phyloP scores from a whole-genome alignment of 2,797 vertebrate genomes.

The Cossypha heuglini region DNA sequence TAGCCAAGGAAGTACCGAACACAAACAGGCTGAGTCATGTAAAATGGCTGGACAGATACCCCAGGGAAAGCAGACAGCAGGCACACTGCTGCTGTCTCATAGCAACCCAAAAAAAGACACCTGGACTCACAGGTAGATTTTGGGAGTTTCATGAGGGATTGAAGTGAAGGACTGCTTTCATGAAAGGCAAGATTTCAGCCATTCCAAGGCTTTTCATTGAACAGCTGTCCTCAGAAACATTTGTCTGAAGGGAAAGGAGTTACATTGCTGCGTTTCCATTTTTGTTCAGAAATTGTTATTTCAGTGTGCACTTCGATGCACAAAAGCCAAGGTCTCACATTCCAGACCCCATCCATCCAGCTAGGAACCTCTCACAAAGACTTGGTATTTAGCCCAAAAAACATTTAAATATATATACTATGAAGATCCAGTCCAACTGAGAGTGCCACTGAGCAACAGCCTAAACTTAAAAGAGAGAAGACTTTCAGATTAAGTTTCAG shows the following conservation, averaged over 20 bases:
- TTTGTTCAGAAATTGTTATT: neutral
- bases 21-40: neutral
- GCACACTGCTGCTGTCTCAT: neutral
- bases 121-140: neutral
- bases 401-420: neutral
- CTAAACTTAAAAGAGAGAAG: neutral
- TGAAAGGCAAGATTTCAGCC: neutral
- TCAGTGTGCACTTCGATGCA: neutral
- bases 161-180: neutral
- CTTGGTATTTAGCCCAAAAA: neutral
- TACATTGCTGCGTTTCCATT: fast-evolving
- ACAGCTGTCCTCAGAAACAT: neutral
- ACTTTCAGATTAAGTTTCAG: neutral
- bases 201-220: neutral
- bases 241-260: neutral
- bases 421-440: neutral
- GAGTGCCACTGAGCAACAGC: neutral
- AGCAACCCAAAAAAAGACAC: neutral
- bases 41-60: fast-evolving
- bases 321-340: neutral
- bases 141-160: neutral
- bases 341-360: neutral
- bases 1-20: neutral
- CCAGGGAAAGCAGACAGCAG: neutral
- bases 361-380: neutral